These are phyloP conservation scores for Hecatera dysodea DNA, from an alignment of 2,888 invertebrate genomes.

Conservation along the genomic window DNA sequence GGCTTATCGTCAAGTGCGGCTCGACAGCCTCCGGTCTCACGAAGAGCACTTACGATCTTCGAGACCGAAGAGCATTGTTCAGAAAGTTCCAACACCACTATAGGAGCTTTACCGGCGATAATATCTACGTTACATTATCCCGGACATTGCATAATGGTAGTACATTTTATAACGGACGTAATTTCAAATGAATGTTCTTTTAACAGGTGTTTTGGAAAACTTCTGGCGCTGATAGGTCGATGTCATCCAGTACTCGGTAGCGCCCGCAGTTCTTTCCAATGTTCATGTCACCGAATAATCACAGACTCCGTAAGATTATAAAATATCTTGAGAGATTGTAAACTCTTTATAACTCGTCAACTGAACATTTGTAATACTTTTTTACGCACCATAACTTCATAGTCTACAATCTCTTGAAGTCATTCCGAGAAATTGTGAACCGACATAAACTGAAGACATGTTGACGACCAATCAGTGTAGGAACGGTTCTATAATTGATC, in stretches of 20 bases:
- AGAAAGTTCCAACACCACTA: slow-evolving; percentile 27
- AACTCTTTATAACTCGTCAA: too few relatives aligned
- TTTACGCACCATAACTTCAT: too few relatives aligned
- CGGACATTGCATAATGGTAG: neutral
- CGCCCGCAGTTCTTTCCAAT: neutral
- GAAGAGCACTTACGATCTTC: slow-evolving; percentile 36
- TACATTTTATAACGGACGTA: neutral
- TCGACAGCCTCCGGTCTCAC: slow-evolving; percentile 16
- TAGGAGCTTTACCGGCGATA: slow-evolving; percentile 9
- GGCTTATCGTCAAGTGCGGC: slow-evolving; percentile 40
- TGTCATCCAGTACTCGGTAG: neutral
- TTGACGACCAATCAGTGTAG: too few relatives aligned
- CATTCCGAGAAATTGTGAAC: too few relatives aligned
- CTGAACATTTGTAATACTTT: too few relatives aligned
- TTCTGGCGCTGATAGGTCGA: neutral
- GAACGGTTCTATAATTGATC: too few relatives aligned
- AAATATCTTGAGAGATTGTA: too few relatives aligned
- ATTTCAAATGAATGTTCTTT: neutral
- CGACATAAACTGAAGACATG: too few relatives aligned
- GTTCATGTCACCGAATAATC: slow-evolving; percentile 12
- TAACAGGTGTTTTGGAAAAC: neutral
- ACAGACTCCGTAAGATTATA: neutral
- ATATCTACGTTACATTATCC: slow-evolving; percentile 10
- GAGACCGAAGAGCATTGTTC: slow-evolving; percentile 45
- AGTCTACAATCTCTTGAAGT: too few relatives aligned